A percentile compares a stretch with the other conserved stretches of the same genome.
Evolutionary conservation across 2,797 vertebrate genomes (phyloP).

Genomic region (Enteromius paludinosus): DNA sequence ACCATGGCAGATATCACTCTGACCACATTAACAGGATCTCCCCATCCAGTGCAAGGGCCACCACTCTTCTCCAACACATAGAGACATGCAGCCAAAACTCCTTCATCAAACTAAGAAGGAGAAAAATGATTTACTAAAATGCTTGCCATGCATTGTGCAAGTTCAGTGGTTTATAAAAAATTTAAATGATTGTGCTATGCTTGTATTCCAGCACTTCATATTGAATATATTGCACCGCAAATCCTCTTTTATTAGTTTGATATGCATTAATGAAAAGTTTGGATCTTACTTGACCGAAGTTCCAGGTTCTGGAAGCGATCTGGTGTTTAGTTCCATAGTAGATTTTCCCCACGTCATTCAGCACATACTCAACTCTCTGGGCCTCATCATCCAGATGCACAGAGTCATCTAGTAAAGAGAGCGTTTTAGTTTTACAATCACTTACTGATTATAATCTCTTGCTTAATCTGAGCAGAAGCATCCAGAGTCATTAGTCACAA

Average conservation of each 20-base stretch:
- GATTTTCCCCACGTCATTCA: constrained; percentile 84
- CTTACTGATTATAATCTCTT: not conserved
- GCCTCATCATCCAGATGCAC: constrained; percentile 84
- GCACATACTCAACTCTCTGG: constrained; percentile 83
- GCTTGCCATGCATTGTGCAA: not conserved
- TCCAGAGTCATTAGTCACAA: not conserved
- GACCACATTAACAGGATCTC: constrained; percentile 82
- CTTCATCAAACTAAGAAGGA: constrained; percentile 80
- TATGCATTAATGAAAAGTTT: not conserved
- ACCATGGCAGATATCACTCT: constrained; percentile 88
- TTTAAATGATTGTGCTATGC: not conserved
- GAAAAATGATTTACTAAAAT: not conserved
- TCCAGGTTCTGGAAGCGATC: constrained; percentile 85
- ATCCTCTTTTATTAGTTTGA: not conserved
- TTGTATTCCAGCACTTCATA: not conserved
- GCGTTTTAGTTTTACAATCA: not conserved
- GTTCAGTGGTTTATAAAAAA: not conserved
- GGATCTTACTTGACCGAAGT: constrained; percentile 85
- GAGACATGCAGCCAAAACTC: constrained; percentile 81
- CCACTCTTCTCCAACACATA: constrained; percentile 83
- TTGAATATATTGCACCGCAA: not conserved
- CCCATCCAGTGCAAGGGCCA: constrained; percentile 78
- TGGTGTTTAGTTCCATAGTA: constrained; percentile 88
- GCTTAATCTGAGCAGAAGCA: not conserved
- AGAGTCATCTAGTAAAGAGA: constrained; percentile 74